phyloP scores from a whole-genome alignment of 2,797 vertebrate species.

The Diplodus puntazzo region DNA sequence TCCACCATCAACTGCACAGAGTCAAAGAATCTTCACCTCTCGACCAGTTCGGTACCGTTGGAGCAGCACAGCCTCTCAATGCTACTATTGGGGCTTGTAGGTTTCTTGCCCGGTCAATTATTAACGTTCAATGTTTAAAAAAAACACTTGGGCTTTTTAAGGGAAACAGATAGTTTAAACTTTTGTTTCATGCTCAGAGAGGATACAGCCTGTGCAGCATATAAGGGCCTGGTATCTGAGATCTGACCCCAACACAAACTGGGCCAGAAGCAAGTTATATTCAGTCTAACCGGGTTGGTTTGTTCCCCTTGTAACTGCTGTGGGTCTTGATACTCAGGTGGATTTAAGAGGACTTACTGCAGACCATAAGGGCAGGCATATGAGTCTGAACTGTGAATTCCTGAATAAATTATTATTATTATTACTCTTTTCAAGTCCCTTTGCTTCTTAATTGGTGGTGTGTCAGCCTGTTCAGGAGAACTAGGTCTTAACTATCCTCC shows the following conservation, averaged over 20 bases:
- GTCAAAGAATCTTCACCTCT: neutral
- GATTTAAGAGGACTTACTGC: neutral
- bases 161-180: neutral
- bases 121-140: too few species aligned
- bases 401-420: neutral
- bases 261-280: neutral
- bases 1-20: neutral
- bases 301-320: neutral
- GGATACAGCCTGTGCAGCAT: neutral
- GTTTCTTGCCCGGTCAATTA: neutral
- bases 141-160: neutral
- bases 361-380: neutral
- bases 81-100: neutral
- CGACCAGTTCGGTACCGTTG: neutral
- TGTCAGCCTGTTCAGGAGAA: neutral
- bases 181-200: neutral
- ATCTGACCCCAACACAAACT: neutral
- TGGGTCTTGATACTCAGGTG: neutral
- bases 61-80: neutral
- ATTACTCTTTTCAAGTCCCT: neutral
- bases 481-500: neutral
- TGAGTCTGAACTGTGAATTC: neutral
- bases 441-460: neutral
- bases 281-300: neutral
- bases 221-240: neutral